Base-by-base conservation (phyloP, 2,113 vertebrate species). In the Pteruthius melanotis region DNA sequence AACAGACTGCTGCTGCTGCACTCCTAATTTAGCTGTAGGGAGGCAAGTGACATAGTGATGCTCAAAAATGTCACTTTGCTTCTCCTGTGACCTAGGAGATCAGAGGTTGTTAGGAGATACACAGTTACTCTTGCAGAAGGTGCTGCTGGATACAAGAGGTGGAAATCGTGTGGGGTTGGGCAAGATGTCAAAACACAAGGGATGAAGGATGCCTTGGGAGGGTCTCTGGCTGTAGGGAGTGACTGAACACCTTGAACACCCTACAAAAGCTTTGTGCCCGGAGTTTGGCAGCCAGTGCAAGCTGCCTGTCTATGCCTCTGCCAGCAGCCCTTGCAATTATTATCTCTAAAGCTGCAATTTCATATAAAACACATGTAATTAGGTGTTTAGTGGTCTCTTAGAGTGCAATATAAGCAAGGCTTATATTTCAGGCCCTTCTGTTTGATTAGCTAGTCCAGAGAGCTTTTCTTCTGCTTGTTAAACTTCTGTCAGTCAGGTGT, bases 51-150 rank as follows among this genome's bases (percentile, higher is more conserved):
- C 65, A 83, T 1, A 10, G 78, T 80, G 77, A 90, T 76, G 82
- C 91, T 87, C 72, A 95, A 84, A 87, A 95, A 96, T 92, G 84
- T 63, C 26, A 59, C 93, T 97, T 69, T 96, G 87, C 75, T 88
- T 87, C 91, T 96, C 17, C 11, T 93, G 93, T 97, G 95, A 96
- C 91, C 77, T 80, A 88, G 95, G 91, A 96, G 85, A 81, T 95
- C 95, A 95, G 52, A 79, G 22, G 57, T 92, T 64, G 56, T 56
- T 93, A 75, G 93, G 78, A 94, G 65, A 56, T 54, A 79, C 61
- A 77, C n/a, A 45, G 78, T 37, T 87, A 18, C 47, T 76, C 53
- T 75, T 6, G 10, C 35, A 78, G 65, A 88, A 95, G 61, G 60
- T 66, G 40, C 47, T 35, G 74, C 45, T 70, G 59, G 76, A 86